A percentile compares a stretch with the other conserved stretches of the same genome.
phyloP scores from a whole-genome alignment of 1,140 invertebrate genomes.

The Drosophila albomicans region DNA sequence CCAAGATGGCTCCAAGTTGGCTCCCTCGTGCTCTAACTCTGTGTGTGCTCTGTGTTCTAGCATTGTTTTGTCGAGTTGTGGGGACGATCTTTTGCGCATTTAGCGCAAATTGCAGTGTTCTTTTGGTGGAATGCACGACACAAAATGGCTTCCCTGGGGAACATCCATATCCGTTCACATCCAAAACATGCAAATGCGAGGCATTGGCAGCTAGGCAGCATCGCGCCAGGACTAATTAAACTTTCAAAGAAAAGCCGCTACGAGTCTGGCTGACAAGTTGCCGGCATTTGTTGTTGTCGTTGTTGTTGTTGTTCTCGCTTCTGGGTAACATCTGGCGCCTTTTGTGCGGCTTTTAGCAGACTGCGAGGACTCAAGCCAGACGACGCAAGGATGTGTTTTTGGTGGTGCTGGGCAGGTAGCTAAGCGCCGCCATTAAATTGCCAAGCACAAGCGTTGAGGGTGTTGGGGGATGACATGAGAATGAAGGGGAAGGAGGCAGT shows the following conservation, averaged over 20 bases:
- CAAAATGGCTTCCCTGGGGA: conserved; percentile 63
- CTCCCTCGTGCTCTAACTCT: neutral
- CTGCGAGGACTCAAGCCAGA: conserved; percentile 12
- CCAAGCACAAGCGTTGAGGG: conserved; percentile 21
- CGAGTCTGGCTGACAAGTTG: conserved; percentile 52
- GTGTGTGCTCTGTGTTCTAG: neutral
- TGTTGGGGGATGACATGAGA: neutral
- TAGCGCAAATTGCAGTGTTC: conserved; percentile 74
- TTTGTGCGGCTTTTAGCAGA: conserved; percentile 74
- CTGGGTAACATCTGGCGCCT: conserved; percentile 72
- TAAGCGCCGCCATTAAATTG: conserved; percentile 73
- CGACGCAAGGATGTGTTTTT: neutral
- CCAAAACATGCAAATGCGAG: conserved; percentile 69
- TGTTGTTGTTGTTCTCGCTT: neutral
- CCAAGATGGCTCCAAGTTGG: conserved; percentile 21
- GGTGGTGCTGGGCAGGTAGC: conserved; percentile 45
- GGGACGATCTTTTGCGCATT: conserved; percentile 64
- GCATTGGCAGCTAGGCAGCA: conserved; percentile 21
- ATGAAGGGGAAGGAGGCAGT: conserved; percentile 46
- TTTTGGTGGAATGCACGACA: conserved; percentile 29
- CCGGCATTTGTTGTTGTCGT: too few species aligned
- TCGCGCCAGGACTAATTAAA: conserved; percentile 74
- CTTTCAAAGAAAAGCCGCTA: conserved; percentile 77
- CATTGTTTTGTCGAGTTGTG: conserved; percentile 12
- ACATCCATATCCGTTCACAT: neutral